phyloP scores from a whole-genome alignment of 2,888 invertebrate genomes.

The Molorchus minor region DNA sequence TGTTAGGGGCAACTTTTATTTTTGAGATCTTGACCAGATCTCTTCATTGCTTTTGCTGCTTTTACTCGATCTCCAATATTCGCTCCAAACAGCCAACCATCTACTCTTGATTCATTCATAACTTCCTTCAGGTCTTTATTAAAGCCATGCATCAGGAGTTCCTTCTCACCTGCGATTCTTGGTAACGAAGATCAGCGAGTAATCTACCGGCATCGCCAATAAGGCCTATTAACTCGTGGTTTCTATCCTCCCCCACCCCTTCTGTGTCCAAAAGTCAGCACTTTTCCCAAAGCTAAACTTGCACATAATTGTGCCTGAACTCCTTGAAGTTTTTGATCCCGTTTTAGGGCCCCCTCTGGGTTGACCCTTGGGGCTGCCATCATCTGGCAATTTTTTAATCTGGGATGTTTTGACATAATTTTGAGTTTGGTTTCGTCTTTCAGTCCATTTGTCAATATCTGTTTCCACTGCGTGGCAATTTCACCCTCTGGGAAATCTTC shows the following conservation, averaged over 20 bases:
- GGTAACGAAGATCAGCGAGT: not conserved
- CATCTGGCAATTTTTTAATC: not conserved
- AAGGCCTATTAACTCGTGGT: not conserved
- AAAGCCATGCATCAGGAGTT: not conserved
- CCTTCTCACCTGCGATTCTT: not conserved
- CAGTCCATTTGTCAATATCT: not conserved
- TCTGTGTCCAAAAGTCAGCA: not conserved
- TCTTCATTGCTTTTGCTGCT: not conserved
- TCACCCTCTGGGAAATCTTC: not conserved
- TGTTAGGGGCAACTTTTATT: not conserved
- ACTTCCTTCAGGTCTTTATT: conserved; percentile 6
- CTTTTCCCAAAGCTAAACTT: too few relatives aligned
- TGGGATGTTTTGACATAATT: not conserved
- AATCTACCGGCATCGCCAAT: not conserved
- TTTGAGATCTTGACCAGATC: not conserved
- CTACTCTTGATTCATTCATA: not conserved
- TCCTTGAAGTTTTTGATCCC: not conserved
- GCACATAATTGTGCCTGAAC: not conserved
- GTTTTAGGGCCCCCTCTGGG: not conserved
- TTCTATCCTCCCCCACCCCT: not conserved
- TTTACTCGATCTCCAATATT: conserved; percentile 1
- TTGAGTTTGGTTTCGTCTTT: not conserved
- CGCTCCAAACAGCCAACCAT: conserved; percentile 3
- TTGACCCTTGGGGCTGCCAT: not conserved
- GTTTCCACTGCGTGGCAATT: not conserved